Base-by-base conservation (phyloP, 1,140 invertebrate genomes). In the Cyclargus thomasi region DNA sequence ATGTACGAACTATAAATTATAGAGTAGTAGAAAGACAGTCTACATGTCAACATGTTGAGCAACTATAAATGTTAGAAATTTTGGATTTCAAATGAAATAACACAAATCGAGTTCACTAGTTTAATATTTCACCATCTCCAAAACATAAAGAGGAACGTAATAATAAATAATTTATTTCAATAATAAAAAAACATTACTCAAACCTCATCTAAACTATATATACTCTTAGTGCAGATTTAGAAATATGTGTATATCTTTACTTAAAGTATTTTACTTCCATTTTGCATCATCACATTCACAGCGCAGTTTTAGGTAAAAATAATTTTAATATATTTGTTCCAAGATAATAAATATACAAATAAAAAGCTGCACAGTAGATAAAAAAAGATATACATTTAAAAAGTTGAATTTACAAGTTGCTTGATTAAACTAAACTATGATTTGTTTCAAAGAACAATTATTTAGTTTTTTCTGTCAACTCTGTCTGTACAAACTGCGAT, bases 201-300 rank as follows among this genome's bases (percentile, higher is more conserved):
- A 82, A 73, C 64, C 70, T 76, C 76, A 76, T 69, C 73, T 79
- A 80, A 72, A 71, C 74, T 82, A 82, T 79, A 70, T 76, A 79
- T 79, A 80, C 62, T 79, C 76, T 85, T 85, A 86, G 86, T 88
- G 86, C 86, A 84, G 67, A 81, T 82, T 85, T 85, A 86, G 81
- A 85, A 85, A 80, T 84, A 84, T 86, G 79, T 81, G 82, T 83
- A 78, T 79, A 86, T 85, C 80, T 75, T 77, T 79, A 70, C 76
- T 74, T 81, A 82, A 81, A 74, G 77, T 77, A 81, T 76, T 79
- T 78, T 80, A 79, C 74, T 69, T 79, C 80, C 78, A 73, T 81
- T 77, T 80, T 83, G 82, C 80, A 80, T 74, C 78, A 88, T 88
- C 81, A 88, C 83, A 85, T 78, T 82, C 78, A 70, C 71, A 67